Evolutionary conservation across 2,797 vertebrate species (phyloP), one percentile per base, ranked within the genome.

Genomic region (Todus mexicanus): DNA sequence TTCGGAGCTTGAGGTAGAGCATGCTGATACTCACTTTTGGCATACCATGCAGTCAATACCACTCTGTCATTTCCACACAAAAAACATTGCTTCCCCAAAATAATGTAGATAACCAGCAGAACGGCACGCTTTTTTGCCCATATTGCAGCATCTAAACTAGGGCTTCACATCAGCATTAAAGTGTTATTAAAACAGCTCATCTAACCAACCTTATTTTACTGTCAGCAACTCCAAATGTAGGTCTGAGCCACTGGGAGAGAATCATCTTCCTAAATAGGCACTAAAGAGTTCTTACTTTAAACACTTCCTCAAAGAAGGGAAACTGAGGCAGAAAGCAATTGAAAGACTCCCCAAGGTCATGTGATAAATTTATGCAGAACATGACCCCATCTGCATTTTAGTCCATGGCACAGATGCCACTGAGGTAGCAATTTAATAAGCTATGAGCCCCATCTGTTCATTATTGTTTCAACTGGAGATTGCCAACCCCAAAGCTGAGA

Each of bases 391-490:
- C 82, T 86, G 76, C 66, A 53, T 91, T 81, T 65, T 48, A 91
- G 78, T 81, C 66, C 59, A 16, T 38, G 60, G 73, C 83, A 92
- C 91, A 96, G 92, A 90, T 95, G 96, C 79, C 91, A 91, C 5
- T 1, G 75, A 91, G 82, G 79, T 66, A 91, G 91, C 82, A 84
- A 92, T 91, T 96, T 95, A 95, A 90, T 94, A 93, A 89, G 84
- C 85, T 51, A 69, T 3, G 5, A 96, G 85, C 79, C 76, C 89
- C 94, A 92, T 93, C 96, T 95, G 92, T 84, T 96, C 89, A 56
- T 95, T 93, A 89, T 84, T 92, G 89, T 91, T 91, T 91, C 91
- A 92, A 95, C 73, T 92, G 73, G 63, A 93, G 76, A 86, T 70
- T 94, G 76, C 43, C 85, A 86, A 86, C 91, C 89, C 76, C 80